Conservation (phyloP, 2,888 invertebrate genomes). For the Diarsia mendica region DNA sequence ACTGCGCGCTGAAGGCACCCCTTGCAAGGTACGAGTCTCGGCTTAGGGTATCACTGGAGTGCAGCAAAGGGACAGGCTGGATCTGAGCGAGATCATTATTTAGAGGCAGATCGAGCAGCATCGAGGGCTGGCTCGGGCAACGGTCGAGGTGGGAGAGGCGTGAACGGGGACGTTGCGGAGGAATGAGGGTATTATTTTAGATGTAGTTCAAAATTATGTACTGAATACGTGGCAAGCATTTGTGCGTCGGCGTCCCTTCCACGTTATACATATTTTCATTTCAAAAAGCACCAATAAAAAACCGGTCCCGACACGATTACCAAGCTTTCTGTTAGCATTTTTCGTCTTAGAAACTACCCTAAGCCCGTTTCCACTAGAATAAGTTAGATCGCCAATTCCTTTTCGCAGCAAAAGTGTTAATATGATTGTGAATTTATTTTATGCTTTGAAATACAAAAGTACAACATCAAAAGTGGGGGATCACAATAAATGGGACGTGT, state of each 20-base stretch:
- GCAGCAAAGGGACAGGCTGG: too few relatives aligned
- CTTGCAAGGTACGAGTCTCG: too few relatives aligned
- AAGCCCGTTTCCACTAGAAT: not conserved
- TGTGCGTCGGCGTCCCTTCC: not conserved
- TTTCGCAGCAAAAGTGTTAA: constrained; percentile 31
- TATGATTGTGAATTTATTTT: constrained; percentile 1
- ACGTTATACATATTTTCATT: not conserved
- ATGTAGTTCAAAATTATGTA: not conserved
- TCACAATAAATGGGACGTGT: constrained; percentile 44
- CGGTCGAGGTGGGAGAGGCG: too few relatives aligned
- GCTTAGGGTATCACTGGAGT: too few relatives aligned
- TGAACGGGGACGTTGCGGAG: too few relatives aligned
- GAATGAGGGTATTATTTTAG: too few relatives aligned
- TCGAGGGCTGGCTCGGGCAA: too few relatives aligned
- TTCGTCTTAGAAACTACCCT: not conserved
- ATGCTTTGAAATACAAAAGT: not conserved
- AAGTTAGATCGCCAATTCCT: not conserved
- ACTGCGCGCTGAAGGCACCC: too few relatives aligned
- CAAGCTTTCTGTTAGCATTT: not conserved
- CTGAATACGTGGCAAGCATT: not conserved
- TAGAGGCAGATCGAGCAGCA: too few relatives aligned
- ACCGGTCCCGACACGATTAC: not conserved
- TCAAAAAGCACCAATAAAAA: not conserved
- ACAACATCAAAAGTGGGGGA: constrained; percentile 53
- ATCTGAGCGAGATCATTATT: too few relatives aligned